Percentiles rank a stretch among this genome's conserved stretches.
These are phyloP conservation scores for Parotia lawesii DNA, from an alignment of 2,113 vertebrate genomes.

Conservation along the genomic window DNA sequence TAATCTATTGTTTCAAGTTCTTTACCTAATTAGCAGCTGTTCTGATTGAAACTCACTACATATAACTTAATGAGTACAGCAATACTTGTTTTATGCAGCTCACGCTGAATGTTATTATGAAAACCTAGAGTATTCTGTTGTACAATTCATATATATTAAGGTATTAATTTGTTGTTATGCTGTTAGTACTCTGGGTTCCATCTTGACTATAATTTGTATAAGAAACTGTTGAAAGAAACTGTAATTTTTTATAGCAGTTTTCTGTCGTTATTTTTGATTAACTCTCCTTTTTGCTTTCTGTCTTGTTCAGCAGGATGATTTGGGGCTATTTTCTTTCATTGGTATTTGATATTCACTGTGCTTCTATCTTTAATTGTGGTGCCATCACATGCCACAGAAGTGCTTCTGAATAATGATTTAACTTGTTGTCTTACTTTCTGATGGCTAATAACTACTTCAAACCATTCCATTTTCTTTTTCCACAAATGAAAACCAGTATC, in stretches of 20 bases:
- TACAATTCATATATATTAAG: neutral
- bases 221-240: neutral
- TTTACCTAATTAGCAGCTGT: neutral
- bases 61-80: neutral
- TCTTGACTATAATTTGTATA: neutral
- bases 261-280: neutral
- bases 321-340: neutral
- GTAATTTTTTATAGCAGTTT: neutral
- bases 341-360: neutral
- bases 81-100: neutral
- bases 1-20: neutral
- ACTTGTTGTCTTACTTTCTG: neutral
- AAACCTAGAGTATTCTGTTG: neutral
- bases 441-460: neutral
- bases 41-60: neutral
- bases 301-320: neutral
- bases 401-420: neutral
- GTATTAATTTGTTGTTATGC: neutral
- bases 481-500: neutral
- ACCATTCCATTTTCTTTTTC: neutral
- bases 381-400: neutral
- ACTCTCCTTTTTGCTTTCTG: neutral
- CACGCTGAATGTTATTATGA: neutral
- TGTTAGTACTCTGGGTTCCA: neutral
- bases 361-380: neutral